Evolutionary conservation across 1,140 invertebrate species (phyloP).

Genomic region (Pseudomyrmex cubaensis): DNA sequence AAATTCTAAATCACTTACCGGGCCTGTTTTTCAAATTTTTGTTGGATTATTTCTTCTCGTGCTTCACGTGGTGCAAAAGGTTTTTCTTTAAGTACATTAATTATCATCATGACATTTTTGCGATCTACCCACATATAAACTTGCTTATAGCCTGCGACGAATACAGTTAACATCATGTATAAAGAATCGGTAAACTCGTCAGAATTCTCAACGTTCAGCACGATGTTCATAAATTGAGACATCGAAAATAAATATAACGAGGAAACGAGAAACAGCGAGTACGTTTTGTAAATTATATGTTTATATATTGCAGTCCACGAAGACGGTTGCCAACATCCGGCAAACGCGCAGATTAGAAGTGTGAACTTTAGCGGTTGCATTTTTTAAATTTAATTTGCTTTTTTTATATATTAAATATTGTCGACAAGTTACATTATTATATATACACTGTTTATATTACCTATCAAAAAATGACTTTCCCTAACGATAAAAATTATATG

Average conservation of each 20-base stretch:
- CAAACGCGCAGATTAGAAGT: constrained; percentile 25
- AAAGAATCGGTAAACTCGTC: constrained; percentile 63
- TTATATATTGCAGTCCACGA: constrained; percentile 50
- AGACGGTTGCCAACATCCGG: constrained; percentile 38
- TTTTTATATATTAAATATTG: not conserved
- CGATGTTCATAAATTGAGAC: constrained; percentile 57
- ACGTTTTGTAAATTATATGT: constrained; percentile 37
- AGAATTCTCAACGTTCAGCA: constrained; percentile 48
- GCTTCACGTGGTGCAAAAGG: constrained; percentile 48
- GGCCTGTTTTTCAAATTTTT: constrained; percentile 53
- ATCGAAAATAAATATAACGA: constrained; percentile 14
- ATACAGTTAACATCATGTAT: constrained; percentile 16
- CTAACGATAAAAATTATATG: not conserved
- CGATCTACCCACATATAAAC: constrained; percentile 50
- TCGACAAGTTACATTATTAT: not conserved
- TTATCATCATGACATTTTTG: constrained; percentile 47
- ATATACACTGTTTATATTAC: not conserved
- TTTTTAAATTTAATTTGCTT: constrained; percentile 3
- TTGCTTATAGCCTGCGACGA: constrained; percentile 56
- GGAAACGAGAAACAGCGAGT: not conserved
- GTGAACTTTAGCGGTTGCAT: constrained; percentile 29
- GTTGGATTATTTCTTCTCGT: constrained; percentile 63
- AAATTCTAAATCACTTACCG: constrained; percentile 54
- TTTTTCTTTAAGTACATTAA: constrained; percentile 29
- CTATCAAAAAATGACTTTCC: not conserved